A percentile compares a stretch with the other conserved stretches of the same genome.
Evolutionary conservation across 2,888 invertebrate species (phyloP).

Genomic region (Strigamia crassipes): DNA sequence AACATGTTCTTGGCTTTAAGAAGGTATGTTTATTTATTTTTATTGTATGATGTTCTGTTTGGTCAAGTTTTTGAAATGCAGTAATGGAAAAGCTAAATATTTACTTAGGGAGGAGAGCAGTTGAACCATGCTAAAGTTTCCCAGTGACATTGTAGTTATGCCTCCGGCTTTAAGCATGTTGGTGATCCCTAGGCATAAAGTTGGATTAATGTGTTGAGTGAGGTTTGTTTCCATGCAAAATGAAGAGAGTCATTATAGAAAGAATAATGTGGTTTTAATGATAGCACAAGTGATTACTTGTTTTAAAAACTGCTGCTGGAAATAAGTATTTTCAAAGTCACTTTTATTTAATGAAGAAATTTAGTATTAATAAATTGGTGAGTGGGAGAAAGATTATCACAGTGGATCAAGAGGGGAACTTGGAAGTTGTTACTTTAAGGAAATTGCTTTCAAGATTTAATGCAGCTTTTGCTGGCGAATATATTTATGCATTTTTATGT

Average conservation of each 20-base stretch:
- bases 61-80: background rate
- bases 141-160: no score
- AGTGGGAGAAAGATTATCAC: background rate
- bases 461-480: no score
- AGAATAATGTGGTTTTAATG: background rate
- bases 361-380: background rate
- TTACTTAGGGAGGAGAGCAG: no score
- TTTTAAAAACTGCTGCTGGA: background rate
- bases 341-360: background rate
- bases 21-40: no score
- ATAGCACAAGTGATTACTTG: background rate
- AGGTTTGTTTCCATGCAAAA: background rate
- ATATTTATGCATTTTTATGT: background rate
- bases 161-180: no score
- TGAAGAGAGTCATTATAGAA: conserved; percentile 5
- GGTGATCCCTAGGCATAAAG: no score
- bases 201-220: background rate
- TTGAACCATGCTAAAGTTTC: no score
- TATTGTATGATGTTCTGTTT: no score
- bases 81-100: no score
- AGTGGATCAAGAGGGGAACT: background rate
- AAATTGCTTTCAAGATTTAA: background rate
- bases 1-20: no score
- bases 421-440: background rate
- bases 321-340: background rate